A percentile compares a stretch with the other conserved stretches of the same genome.
Evolutionary conservation across 1,140 invertebrate genomes (phyloP).

Genomic region (Megathymus violae): DNA sequence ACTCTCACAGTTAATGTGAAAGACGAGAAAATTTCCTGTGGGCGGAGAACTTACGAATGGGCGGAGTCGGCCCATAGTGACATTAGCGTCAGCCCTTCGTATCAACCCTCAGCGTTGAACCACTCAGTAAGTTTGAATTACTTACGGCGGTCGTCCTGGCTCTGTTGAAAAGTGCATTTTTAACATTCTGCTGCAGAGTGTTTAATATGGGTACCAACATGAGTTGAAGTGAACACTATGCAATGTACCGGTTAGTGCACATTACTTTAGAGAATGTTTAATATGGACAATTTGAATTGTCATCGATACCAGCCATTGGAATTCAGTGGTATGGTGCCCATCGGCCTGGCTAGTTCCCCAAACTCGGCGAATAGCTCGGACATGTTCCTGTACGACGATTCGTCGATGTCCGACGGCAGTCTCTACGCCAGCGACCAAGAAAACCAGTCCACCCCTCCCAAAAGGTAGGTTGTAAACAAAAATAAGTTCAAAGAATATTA

Average conservation of each 20-base stretch:
- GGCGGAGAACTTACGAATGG: conserved; percentile 45
- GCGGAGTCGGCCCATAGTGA: conserved; percentile 42
- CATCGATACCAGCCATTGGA: conserved; percentile 48
- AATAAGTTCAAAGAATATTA: no score
- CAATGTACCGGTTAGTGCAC: background rate
- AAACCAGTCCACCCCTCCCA: conserved; percentile 69
- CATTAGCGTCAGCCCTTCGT: conserved; percentile 41
- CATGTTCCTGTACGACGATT: conserved; percentile 75
- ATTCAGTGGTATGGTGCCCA: conserved; percentile 42
- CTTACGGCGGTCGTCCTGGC: conserved; percentile 12
- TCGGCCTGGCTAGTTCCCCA: conserved; percentile 48
- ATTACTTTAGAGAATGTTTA: conserved; percentile 22
- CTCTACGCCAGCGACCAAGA: conserved; percentile 78
- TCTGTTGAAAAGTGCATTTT: conserved; percentile 32
- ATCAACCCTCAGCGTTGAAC: conserved; percentile 38
- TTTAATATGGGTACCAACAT: no score
- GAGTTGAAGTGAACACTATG: background rate
- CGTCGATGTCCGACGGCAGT: conserved; percentile 77
- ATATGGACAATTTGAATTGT: conserved; percentile 62
- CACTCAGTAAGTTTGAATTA: conserved; percentile 34
- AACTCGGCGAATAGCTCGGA: conserved; percentile 67
- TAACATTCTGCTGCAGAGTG: background rate
- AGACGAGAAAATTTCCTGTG: conserved; percentile 29
- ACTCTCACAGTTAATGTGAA: background rate
- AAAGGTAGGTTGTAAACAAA: no score